These are phyloP conservation scores for Dromococcyx pavoninus DNA, from an alignment of 2,797 vertebrate genomes.

Conservation along the genomic window DNA sequence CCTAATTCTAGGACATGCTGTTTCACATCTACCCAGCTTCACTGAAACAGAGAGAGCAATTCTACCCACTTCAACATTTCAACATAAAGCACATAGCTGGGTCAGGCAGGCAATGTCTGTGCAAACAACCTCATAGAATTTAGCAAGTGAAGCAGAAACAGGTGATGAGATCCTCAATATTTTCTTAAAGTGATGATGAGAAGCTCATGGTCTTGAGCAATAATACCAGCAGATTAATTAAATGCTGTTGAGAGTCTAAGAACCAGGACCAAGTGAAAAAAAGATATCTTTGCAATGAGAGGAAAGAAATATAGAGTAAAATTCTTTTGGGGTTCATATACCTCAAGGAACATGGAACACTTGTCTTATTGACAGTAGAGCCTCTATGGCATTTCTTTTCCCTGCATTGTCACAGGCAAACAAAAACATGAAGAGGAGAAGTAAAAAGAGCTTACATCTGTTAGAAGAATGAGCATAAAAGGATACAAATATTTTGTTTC, in stretches of 20 bases:
- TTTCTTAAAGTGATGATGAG: neutral
- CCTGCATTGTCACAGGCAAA: neutral
- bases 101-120: neutral
- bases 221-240: neutral
- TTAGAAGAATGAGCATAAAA: neutral
- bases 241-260: neutral
- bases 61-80: neutral
- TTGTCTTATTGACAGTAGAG: neutral
- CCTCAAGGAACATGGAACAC: neutral
- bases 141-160: neutral
- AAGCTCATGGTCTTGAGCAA: neutral
- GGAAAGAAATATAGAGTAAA: neutral
- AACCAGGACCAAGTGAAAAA: neutral
- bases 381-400: neutral
- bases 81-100: neutral
- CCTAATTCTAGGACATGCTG: neutral
- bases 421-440: neutral
- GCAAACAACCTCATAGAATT: neutral
- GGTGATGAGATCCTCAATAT: neutral
- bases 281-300: neutral
- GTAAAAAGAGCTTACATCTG: neutral
- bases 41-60: neutral
- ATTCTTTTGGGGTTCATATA: neutral
- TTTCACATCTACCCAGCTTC: neutral
- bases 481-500: neutral